phyloP scores from a whole-genome alignment of 2,113 vertebrate genomes.

The Hemibagrus wyckioides region DNA sequence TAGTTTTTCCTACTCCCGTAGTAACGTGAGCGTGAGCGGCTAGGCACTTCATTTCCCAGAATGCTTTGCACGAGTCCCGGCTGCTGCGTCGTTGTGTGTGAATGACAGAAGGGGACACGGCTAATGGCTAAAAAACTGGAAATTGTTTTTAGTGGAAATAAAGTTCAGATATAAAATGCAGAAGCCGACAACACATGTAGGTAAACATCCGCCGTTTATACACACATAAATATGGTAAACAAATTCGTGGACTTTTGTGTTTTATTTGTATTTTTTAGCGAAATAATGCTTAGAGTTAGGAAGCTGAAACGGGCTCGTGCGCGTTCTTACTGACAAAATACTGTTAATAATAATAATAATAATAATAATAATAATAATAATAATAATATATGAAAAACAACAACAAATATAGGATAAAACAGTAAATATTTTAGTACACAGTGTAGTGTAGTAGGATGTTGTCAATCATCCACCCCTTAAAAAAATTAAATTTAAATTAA shows the following conservation, averaged over 20 bases:
- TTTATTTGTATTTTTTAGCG: neutral
- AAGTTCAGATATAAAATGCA: neutral
- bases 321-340: neutral
- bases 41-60: slow-evolving; percentile 44
- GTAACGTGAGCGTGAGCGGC: accelerated
- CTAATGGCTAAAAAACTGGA: neutral
- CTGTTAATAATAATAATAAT: too few species aligned
- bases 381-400: too few species aligned
- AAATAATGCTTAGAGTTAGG: neutral
- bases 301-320: neutral
- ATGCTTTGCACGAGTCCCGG: slow-evolving; percentile 2
- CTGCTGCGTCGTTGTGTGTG: neutral
- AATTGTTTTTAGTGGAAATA: neutral
- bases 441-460: too few species aligned
- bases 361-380: too few species aligned
- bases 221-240: neutral
- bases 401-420: too few species aligned
- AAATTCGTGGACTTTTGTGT: neutral
- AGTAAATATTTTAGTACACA: too few species aligned
- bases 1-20: neutral
- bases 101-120: slow-evolving; percentile 49
- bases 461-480: too few species aligned
- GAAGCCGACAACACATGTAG: neutral
- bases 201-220: neutral
- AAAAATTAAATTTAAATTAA: too few species aligned